These are phyloP conservation scores for Macrostomum lignano DNA, from an alignment of 1,140 invertebrate species.

Conservation along the genomic window DNA sequence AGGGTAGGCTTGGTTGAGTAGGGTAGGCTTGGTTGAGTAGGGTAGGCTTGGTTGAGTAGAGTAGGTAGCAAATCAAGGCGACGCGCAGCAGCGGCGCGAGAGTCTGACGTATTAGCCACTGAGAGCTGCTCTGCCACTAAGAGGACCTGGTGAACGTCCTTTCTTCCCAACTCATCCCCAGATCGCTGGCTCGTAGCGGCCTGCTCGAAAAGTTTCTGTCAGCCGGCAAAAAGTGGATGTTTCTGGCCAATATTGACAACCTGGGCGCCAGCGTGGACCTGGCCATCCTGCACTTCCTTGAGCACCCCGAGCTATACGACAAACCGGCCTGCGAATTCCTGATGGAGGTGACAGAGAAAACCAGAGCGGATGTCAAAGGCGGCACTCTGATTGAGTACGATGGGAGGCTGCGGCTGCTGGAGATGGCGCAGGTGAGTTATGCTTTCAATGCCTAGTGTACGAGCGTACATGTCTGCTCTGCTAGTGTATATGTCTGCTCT, in stretches of 20 bases:
- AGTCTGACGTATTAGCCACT: too few relatives aligned
- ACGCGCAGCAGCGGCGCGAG: too few relatives aligned
- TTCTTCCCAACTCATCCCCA: too few relatives aligned
- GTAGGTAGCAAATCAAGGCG: too few relatives aligned
- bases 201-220: conserved; percentile 60
- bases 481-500: too few relatives aligned
- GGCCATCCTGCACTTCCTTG: conserved; percentile 28
- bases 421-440: conserved; percentile 97
- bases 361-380: conserved; percentile 92
- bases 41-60: too few relatives aligned
- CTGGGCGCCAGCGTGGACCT: conserved; percentile 87
- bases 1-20: too few relatives aligned
- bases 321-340: conserved; percentile 45
- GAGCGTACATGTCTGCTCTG: too few relatives aligned
- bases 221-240: conserved; percentile 55
- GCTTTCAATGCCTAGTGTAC: too few relatives aligned
- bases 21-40: too few relatives aligned
- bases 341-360: conserved; percentile 99
- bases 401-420: conserved; percentile 65
- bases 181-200: conserved; percentile 72
- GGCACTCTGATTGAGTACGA: conserved; percentile 90
- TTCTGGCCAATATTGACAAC: conserved; percentile 97
- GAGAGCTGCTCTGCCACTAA: too few relatives aligned
- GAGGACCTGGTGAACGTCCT: too few relatives aligned
- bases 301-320: neutral